Percentiles rank a stretch among this genome's conserved stretches.
These are phyloP conservation scores for Rhopilema esculentum DNA, from an alignment of 30 jellyfish, hydroid and myxozoan species.

Conservation along the genomic window DNA sequence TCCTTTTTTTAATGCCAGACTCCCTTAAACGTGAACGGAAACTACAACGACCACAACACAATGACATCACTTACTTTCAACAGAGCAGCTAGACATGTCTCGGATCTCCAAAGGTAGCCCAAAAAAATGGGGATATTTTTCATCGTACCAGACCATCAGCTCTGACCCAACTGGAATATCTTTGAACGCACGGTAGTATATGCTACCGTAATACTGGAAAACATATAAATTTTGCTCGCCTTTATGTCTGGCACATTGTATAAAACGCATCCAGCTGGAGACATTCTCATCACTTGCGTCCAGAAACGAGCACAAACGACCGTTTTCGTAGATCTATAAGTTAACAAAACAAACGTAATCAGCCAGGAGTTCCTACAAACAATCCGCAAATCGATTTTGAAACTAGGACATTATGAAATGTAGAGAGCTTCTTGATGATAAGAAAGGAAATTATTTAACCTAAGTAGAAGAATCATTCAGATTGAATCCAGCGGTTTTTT, in stretches of 20 bases:
- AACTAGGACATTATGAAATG: too few species aligned
- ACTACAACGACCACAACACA: background rate
- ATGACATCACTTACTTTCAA: slow-evolving; percentile 99
- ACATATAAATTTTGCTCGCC: slow-evolving; percentile 95
- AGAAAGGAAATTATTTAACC: background rate
- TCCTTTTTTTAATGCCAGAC: too few species aligned
- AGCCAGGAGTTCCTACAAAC: too few species aligned
- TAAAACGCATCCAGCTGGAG: slow-evolving; percentile 99
- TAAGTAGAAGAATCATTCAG: background rate
- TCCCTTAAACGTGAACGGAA: too few species aligned
- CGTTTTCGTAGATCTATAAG: slow-evolving; percentile 85
- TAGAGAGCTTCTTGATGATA: background rate
- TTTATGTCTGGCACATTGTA: slow-evolving; percentile 96
- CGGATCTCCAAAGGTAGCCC: slow-evolving; percentile 94
- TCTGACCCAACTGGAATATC: slow-evolving; percentile 94
- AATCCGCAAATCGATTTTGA: too few species aligned
- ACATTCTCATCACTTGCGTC: slow-evolving; percentile 97
- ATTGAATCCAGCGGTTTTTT: background rate
- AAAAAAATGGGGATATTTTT: slow-evolving; percentile 94
- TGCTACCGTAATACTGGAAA: slow-evolving; percentile 94
- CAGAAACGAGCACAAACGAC: slow-evolving; percentile 82
- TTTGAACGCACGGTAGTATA: slow-evolving; percentile 96
- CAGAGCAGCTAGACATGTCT: slow-evolving; percentile 91
- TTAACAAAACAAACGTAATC: background rate
- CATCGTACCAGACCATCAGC: slow-evolving; percentile 98